Base-by-base conservation (phyloP, 2,797 vertebrate genomes). In the Lagodon rhomboides region DNA sequence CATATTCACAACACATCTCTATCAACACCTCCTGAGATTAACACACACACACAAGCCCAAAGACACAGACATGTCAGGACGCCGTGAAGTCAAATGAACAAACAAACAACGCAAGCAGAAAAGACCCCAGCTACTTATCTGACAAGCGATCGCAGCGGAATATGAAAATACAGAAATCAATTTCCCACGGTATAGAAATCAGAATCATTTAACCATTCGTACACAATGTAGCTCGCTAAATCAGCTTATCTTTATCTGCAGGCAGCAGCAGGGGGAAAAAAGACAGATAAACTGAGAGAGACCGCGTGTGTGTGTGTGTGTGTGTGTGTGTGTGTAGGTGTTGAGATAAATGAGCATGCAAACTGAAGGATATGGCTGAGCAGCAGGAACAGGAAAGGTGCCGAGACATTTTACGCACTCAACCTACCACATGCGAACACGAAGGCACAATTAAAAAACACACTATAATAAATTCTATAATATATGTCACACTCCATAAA, bases 201-300 rank as follows among this genome's bases (percentile, higher is more conserved):
- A 38, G 68, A 89, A 87, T 86, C 72, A 85, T 83, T 88, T 71
- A 82, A 79, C 18, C 56, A 10, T 55, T 84, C 18, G 20, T 6
- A 56, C 75, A 85, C 74, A 80, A 89, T 75, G 76, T 27, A 41
- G 74, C 46, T 34, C 44, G 69, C 67, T 73, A 80, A 83, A 84
- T 90, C 80, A 87, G 75, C 84, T 89, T 79, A 84, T 88, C 69
- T 79, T 82, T 84, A 88, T 84, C 88, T 85, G 10, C 58, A 61
- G 61, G 83, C 72, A 61, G 85, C 69, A 81, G 75, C n/a, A 38
- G 25, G 18, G 18, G 27, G 7, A 63, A 50, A n/a, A 49, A 58
- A n/a, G 61, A 58, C 73, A 59, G 69, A 85, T 47, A 79, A 69
- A 87, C 22, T 5, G 46, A 65, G 20, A 3, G 55, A 58, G 20